phyloP scores from a whole-genome alignment of 2,797 vertebrate species.

The Arctocebus calabarensis region DNA sequence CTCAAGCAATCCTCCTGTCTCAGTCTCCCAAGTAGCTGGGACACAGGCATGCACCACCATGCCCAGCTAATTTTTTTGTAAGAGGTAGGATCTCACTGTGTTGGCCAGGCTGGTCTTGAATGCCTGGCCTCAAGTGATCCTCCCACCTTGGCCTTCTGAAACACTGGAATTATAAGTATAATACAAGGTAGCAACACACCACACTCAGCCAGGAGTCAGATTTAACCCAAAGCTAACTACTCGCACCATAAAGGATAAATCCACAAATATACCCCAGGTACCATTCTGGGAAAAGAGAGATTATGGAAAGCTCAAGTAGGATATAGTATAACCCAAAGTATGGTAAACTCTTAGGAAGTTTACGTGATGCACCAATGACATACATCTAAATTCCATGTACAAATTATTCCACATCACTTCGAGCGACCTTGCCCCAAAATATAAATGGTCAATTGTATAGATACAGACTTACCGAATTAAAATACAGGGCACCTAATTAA shows the following conservation, averaged over 20 bases:
- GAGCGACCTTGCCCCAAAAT: background rate
- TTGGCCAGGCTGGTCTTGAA: background rate
- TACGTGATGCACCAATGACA: background rate
- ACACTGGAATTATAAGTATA: background rate
- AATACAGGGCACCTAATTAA: background rate
- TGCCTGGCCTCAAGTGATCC: background rate
- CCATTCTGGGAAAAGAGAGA: background rate
- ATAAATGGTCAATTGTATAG: background rate
- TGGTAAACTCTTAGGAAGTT: background rate
- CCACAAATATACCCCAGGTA: background rate
- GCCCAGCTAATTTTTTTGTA: background rate
- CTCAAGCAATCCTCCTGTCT: background rate
- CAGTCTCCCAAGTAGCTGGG: background rate
- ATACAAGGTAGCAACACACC: background rate
- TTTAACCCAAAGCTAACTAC: constrained; percentile 25
- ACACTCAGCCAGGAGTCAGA: background rate
- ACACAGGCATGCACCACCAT: background rate
- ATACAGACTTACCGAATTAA: constrained; percentile 12
- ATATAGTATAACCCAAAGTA: background rate
- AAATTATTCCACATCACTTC: background rate
- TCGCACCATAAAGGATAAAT: background rate
- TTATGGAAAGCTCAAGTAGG: background rate
- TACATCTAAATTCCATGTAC: background rate
- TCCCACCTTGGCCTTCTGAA: background rate
- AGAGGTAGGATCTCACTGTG: background rate